Conservation (phyloP, 2,113 vertebrate genomes). For the Trachemys scripta region DNA sequence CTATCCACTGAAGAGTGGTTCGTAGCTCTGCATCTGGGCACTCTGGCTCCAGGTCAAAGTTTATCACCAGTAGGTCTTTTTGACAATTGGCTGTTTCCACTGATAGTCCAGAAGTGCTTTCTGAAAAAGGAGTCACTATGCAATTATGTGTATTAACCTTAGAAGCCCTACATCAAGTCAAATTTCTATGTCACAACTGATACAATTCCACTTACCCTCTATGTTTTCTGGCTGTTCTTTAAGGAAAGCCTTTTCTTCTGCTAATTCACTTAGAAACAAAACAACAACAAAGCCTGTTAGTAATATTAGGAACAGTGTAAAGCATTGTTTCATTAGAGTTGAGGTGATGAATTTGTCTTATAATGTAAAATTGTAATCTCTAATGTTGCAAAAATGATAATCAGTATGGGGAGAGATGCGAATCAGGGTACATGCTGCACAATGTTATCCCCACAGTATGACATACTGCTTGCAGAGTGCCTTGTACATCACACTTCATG, state of each 20-base stretch:
- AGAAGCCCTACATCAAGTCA: not conserved
- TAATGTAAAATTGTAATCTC: slow-evolving; percentile 25
- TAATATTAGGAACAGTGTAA: slow-evolving; percentile 63
- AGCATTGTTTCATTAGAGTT: slow-evolving; percentile 48
- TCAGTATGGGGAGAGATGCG: not conserved
- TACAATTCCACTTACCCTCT: slow-evolving; percentile 85
- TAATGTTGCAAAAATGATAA: slow-evolving; percentile 49
- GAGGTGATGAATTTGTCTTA: slow-evolving; percentile 49
- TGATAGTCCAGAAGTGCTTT: slow-evolving; percentile 75
- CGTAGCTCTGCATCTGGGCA: slow-evolving; percentile 87
- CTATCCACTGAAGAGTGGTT: slow-evolving; percentile 94
- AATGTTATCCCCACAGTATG: not conserved
- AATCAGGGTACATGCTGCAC: not conserved
- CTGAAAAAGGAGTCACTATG: slow-evolving; percentile 79
- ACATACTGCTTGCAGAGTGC: not conserved
- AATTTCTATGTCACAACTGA: slow-evolving; percentile 4
- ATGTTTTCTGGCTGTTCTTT: slow-evolving; percentile 83
- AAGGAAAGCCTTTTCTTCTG: slow-evolving; percentile 83
- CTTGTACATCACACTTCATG: accelerated
- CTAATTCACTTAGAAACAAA: slow-evolving; percentile 85
- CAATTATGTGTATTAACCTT: not conserved
- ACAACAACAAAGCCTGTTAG: slow-evolving; percentile 76
- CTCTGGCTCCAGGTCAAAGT: slow-evolving; percentile 91
- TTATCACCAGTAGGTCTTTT: slow-evolving; percentile 89
- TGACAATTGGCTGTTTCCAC: slow-evolving; percentile 77